Evolutionary conservation across 2,888 invertebrate species (phyloP), one percentile per base, ranked within the genome.

Genomic region (Tetragonula carbonaria): DNA sequence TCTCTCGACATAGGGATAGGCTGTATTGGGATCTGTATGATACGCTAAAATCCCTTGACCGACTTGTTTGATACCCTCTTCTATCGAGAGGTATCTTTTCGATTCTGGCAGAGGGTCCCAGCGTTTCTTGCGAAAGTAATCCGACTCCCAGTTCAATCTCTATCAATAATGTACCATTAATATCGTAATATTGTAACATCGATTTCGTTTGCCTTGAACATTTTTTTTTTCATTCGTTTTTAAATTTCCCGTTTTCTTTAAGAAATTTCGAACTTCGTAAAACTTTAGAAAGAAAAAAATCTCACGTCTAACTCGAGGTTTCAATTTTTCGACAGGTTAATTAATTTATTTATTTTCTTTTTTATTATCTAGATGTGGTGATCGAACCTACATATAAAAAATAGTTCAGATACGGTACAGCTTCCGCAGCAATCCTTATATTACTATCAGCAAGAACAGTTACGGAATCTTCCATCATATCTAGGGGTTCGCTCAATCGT

Each of bases 391-490:
- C 92, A 16, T 90, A 85, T 16, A 93, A 75, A 51, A 91, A 88
- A 63, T 88, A 90, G 18, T 91, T 91, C 2, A 93, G 84, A 66
- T 91, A 91, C 0, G 90, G 84, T 53, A 91, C 90, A 33, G 90
- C 91, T 53, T 93, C 93, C 0, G 93, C 92, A 4, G 90, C 91
- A 2, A 93, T 82, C 74, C 85, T 88, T 16, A 94, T 63, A 50
- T 91, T 85, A 53, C 91, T 90, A 28, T 90, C 87, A 0, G 91
- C 87, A 6, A 94, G 88, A 23, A 92, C 88, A 5, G 89, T 90
- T 2, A 94, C 86, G 0, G 93, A 93, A 85, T 94, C 93, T 70
- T 94, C 93, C 86, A 93, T 93, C 88, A 92, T 93, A 4, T 91
- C 91, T 5, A 93, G 87, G 2, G 94, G 93, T 65, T 92, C 88